Conservation (phyloP, 2,888 invertebrate genomes). For the Cheilosia variabilis region DNA sequence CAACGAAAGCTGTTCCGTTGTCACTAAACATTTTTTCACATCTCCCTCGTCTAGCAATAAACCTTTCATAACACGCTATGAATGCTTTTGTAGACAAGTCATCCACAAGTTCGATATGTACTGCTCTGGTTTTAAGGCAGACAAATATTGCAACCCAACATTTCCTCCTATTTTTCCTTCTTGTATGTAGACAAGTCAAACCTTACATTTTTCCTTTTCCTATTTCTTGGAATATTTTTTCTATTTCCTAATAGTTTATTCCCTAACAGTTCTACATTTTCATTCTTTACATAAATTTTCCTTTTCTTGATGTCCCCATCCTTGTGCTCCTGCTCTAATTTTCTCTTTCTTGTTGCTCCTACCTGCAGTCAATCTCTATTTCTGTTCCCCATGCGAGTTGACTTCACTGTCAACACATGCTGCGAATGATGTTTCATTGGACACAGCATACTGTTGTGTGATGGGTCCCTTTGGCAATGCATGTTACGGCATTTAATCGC, state of each 20-base stretch:
- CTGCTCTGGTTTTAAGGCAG: conserved; percentile 46
- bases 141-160: conserved; percentile 45
- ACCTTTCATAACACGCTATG: neutral
- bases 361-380: neutral
- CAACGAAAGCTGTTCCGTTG: conserved; percentile 42
- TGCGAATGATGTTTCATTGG: neutral
- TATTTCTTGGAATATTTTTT: neutral
- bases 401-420: neutral
- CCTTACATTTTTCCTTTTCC: neutral
- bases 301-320: neutral
- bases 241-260: neutral
- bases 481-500: neutral
- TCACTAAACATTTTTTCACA: conserved; percentile 47
- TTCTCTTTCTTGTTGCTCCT: neutral
- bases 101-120: conserved; percentile 33
- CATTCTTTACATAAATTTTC: neutral
- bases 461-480: neutral
- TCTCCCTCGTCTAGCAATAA: conserved; percentile 53
- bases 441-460: neutral
- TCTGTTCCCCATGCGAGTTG: neutral
- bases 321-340: neutral
- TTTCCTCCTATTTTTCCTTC: conserved; percentile 4
- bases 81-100: conserved; percentile 9
- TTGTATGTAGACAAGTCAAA: neutral
- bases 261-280: neutral